phyloP scores from a whole-genome alignment of 2,888 invertebrate species.

The Agrenia bidenticulata region DNA sequence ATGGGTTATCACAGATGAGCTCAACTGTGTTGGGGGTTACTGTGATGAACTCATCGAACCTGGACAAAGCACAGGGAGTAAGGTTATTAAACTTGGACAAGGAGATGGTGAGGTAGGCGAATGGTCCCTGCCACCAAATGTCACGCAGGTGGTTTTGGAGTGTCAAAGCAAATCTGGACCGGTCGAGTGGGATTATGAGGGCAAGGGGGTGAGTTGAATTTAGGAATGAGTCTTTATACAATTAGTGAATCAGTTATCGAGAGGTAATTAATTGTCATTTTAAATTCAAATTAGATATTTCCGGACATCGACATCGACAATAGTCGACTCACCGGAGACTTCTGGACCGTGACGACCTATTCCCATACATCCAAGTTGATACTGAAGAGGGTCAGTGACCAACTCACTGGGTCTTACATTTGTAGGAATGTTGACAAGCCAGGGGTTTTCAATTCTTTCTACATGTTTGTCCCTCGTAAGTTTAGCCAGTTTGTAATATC shows the following conservation, averaged over 20 bases:
- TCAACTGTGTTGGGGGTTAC: conserved; percentile 29
- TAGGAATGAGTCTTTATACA: neutral
- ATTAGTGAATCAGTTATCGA: neutral
- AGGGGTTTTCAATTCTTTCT: conserved; percentile 32
- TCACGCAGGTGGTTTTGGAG: conserved; percentile 39
- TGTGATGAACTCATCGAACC: conserved; percentile 40
- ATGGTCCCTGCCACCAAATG: conserved; percentile 41
- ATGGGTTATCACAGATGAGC: conserved; percentile 31
- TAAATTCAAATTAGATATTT: conserved; percentile 32
- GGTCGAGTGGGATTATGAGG: conserved; percentile 44
- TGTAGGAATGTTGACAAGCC: conserved; percentile 35
- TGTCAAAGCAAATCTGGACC: conserved; percentile 40
- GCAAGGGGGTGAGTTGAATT: conserved; percentile 36
- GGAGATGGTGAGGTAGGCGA: conserved; percentile 33
- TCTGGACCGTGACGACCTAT: conserved; percentile 36
- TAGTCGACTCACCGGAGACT: conserved; percentile 33
- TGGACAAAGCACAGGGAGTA: conserved; percentile 13
- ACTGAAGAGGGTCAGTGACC: conserved; percentile 29
- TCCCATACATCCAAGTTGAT: conserved; percentile 26
- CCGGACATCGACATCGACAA: conserved; percentile 39
- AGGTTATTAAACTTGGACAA: conserved; percentile 20
- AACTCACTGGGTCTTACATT: conserved; percentile 34
- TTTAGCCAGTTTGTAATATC: neutral
- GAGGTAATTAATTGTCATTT: conserved; percentile 12
- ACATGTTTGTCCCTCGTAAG: conserved; percentile 44